Base-by-base conservation (phyloP, 1,140 invertebrate genomes). In the Papilio polytes region DNA sequence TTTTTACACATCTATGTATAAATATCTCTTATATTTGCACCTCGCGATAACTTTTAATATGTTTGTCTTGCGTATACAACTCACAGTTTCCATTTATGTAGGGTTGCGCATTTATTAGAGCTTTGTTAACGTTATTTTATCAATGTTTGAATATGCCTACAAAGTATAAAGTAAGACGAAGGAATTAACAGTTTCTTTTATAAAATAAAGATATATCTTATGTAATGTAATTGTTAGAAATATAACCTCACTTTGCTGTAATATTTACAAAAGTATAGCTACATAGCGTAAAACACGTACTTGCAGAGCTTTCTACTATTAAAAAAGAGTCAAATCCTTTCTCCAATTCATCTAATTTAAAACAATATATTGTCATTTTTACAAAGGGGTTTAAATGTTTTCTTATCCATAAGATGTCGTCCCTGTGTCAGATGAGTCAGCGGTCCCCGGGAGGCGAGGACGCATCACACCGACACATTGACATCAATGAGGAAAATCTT, bases 11-110 rank as follows among this genome's bases (percentile, higher is more conserved):
- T 41, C 36, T 41, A 41, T 41, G 36, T 41, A 41, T 41, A 41
- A 85, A 85, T 85, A 85, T 85, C 84, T 53, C 22, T 73, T 46
- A 73, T 56, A 66, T 82, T 78, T 73, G 79, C 74, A 80, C 20
- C 78, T 74, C 82, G 66, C 66, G 66, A 78, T 81, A 81, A 81
- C 31, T 78, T 78, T 81, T 78, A 78, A 78, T 81, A 70, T 78
- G 76, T 81, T 81, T 78, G 80, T 72, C 66, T 81, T 78, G 76
- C 70, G 73, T 66, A 81, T 48, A 74, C 74, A 59, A 15, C 20
- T 48, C 80, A 46, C 9, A 36, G 66, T 81, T 81, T 72, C 70
- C 48, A 59, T 81, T 48, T 59, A 41, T 78, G 46, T 48, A 72
- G 74, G 44, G 74, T 66, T 78, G 77, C 7, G 59, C 63, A 80